Conservation (phyloP, 2,113 vertebrate species). For the Caracal caracal region DNA sequence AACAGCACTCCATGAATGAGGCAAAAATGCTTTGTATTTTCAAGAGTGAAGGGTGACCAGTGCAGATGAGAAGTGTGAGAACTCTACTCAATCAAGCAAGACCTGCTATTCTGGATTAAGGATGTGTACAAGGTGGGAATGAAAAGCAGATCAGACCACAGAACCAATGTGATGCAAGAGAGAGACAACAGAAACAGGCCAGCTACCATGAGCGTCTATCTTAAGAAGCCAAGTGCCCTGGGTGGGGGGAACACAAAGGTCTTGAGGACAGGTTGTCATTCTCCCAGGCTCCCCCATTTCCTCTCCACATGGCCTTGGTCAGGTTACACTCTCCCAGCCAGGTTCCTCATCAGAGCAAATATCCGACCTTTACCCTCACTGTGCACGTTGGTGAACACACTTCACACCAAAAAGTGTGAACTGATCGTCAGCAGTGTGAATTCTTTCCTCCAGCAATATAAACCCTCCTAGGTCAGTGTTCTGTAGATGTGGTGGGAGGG, state of each 20-base stretch:
- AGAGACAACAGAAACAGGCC: background rate
- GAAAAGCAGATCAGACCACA: background rate
- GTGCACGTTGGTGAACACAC: background rate
- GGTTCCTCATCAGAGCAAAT: background rate
- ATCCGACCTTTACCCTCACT: background rate
- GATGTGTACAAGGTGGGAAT: too few relatives aligned
- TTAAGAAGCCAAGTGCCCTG: background rate
- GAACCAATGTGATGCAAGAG: background rate
- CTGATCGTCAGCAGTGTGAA: background rate
- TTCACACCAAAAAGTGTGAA: background rate
- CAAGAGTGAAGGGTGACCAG: background rate
- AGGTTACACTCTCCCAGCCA: background rate
- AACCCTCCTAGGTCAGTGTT: background rate
- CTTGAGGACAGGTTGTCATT: background rate
- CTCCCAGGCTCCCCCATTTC: background rate
- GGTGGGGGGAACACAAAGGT: background rate
- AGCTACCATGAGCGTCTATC: background rate
- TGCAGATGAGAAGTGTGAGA: background rate
- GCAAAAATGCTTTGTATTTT: background rate
- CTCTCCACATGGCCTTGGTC: background rate
- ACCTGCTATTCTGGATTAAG: background rate
- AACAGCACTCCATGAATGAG: background rate
- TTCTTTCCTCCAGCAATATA: background rate
- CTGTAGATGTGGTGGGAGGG: background rate
- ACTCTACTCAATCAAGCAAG: rapidly evolving